phyloP scores from a whole-genome alignment of 2,113 vertebrate species.

The Chamaetylas fuelleborni region DNA sequence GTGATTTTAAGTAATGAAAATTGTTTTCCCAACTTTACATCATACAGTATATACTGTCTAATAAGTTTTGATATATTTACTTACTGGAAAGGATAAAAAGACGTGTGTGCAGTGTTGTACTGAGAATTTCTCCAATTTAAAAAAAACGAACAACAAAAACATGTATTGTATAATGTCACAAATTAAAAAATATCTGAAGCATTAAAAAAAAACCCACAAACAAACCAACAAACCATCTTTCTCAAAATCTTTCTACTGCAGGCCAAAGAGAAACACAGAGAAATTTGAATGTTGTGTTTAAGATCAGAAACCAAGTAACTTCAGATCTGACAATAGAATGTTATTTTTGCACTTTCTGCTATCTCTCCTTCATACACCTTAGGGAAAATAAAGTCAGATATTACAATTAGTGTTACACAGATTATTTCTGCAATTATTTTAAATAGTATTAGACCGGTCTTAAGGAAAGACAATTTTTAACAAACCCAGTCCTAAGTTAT shows the following conservation, averaged over 20 bases:
- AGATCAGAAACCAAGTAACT: not conserved
- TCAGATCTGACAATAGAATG: not conserved
- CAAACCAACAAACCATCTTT: not conserved
- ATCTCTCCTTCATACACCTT: not conserved
- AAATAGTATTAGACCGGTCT: not conserved
- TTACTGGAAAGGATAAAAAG: not conserved
- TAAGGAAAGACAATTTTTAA: not conserved
- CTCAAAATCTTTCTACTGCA: not conserved
- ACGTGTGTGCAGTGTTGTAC: not conserved
- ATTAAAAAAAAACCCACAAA: not conserved
- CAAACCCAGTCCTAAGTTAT: not conserved
- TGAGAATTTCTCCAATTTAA: not conserved
- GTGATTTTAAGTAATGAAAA: not conserved
- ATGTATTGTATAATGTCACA: not conserved
- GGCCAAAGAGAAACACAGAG: not conserved
- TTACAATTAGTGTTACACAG: not conserved
- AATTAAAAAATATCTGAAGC: not conserved
- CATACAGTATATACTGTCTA: not conserved
- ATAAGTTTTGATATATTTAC: not conserved
- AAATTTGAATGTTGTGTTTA: not conserved
- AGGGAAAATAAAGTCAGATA: not conserved
- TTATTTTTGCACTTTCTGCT: not conserved
- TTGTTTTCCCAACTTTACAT: not conserved
- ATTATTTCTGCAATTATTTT: not conserved
- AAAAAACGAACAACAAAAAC: not conserved